These are phyloP conservation scores for human (Homo sapiens) DNA, from an alignment of 2,113 vertebrate species.

Conservation along the genomic window GRCh38 chr6:20055001-20055500, in stretches of 20 bases:
- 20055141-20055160: not conserved
- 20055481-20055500: no score
- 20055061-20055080: not conserved
- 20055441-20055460: no score
- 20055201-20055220: no score
- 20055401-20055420: not conserved
- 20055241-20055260: not conserved
- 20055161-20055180: not conserved
- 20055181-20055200: not conserved
- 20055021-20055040: not conserved
- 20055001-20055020: not conserved
- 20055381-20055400: not conserved
- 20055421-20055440: not conserved
- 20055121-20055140: not conserved
- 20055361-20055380: not conserved
- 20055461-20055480: no score
- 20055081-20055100: not conserved
- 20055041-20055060: not conserved
- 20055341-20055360: not conserved
- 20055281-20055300: not conserved
- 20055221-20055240: not conserved
- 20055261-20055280: not conserved
- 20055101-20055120: rapidly evolving
- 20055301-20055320: not conserved
- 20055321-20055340: not conserved